These are phyloP conservation scores for Hemitrygon akajei DNA, from an alignment of 2,797 vertebrate species.

Conservation along the genomic window DNA sequence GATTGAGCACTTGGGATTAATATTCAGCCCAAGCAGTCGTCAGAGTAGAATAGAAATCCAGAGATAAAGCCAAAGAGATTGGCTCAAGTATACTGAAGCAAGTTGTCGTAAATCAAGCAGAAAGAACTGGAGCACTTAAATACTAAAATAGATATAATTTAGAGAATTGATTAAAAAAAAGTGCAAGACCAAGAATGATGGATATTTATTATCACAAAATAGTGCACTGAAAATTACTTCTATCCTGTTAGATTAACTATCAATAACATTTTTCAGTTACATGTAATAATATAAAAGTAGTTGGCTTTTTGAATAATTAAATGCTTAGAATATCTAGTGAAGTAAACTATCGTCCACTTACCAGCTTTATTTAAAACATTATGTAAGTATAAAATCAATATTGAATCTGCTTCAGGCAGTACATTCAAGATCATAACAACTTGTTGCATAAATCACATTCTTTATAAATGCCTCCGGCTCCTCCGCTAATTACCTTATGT, in stretches of 20 bases:
- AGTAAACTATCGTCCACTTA: neutral
- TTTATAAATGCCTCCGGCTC: neutral
- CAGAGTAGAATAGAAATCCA: conserved; percentile 1
- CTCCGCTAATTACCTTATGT: neutral
- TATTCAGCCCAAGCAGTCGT: neutral
- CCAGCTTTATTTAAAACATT: neutral
- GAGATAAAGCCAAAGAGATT: neutral
- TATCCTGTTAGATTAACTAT: neutral
- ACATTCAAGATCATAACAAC: neutral
- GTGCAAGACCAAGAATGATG: neutral
- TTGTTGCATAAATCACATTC: neutral
- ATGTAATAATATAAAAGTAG: neutral
- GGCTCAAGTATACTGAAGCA: neutral
- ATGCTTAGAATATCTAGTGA: neutral
- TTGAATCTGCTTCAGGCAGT: neutral
- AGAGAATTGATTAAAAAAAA: neutral
- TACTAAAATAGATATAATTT: neutral
- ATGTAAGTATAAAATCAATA: neutral
- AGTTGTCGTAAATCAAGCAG: neutral
- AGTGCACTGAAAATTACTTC: neutral
- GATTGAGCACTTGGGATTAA: neutral
- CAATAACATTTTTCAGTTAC: neutral
- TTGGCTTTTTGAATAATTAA: neutral
- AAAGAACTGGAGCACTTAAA: neutral
- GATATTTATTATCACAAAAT: too few species aligned